Evolutionary conservation across 2,113 vertebrate species (phyloP).

Genomic region (Clupea harengus): DNA sequence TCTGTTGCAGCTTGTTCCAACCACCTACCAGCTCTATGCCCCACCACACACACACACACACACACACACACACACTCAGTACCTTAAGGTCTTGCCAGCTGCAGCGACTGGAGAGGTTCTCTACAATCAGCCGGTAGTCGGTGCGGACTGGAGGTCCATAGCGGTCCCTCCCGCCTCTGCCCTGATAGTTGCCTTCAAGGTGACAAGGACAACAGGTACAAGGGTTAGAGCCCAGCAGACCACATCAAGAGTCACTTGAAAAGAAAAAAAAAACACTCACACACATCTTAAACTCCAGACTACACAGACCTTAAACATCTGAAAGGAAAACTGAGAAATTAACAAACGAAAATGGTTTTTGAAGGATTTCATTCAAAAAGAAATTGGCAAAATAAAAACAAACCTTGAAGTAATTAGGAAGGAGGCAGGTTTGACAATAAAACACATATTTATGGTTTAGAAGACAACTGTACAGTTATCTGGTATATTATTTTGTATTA

Average conservation of each 20-base stretch:
- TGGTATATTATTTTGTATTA: not conserved
- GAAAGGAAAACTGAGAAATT: conserved; percentile 43
- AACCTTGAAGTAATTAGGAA: conserved; percentile 13
- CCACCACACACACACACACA: not conserved
- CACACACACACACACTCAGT: conserved; percentile 42
- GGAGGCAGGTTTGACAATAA: conserved; percentile 18
- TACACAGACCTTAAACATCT: conserved; percentile 50
- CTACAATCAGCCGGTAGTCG: conserved; percentile 96
- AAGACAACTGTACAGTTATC: conserved; percentile 3
- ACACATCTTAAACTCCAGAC: conserved; percentile 48
- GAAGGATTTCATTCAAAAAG: conserved; percentile 16
- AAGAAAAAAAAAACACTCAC: conserved; percentile 23
- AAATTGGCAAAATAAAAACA: conserved; percentile 16
- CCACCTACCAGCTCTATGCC: not conserved
- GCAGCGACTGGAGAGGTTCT: conserved; percentile 96
- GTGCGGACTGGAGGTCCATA: conserved; percentile 93
- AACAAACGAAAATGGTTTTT: conserved; percentile 41
- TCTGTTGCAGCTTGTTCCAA: not conserved
- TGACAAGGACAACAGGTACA: conserved; percentile 71
- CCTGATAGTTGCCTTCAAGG: conserved; percentile 90
- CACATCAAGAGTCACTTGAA: not conserved
- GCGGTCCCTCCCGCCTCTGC: conserved; percentile 91
- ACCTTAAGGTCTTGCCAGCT: conserved; percentile 99
- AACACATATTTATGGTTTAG: not conserved
- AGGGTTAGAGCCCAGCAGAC: not conserved